A percentile compares a stretch with the other conserved stretches of the same genome.
Evolutionary conservation across 2,888 invertebrate genomes (phyloP).

Genomic region (Aleiodes alternator): DNA sequence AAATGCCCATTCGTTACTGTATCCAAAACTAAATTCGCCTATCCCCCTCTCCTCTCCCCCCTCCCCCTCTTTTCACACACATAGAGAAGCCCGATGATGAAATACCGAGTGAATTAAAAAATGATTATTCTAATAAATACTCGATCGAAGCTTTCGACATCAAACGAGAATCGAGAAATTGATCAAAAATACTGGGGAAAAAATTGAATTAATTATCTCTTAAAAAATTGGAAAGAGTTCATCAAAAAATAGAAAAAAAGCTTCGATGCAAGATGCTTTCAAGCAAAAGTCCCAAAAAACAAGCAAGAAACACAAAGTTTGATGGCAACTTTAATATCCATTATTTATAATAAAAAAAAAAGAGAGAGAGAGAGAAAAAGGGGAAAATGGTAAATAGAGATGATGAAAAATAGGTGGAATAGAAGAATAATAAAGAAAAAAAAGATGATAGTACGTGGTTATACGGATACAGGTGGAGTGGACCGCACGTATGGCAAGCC

Average conservation of each 20-base stretch:
- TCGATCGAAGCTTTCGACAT: too few relatives aligned
- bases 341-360: conserved; percentile 1
- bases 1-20: conserved; percentile 48
- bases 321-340: too few relatives aligned
- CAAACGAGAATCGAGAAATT: too few relatives aligned
- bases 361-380: not conserved
- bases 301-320: too few relatives aligned
- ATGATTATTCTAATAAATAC: not conserved
- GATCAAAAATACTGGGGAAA: too few relatives aligned
- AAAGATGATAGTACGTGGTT: not conserved
- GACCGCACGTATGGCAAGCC: conserved; percentile 35
- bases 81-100: not conserved
- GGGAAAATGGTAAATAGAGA: not conserved
- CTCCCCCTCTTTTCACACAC: too few relatives aligned
- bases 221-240: too few relatives aligned
- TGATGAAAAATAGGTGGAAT: conserved; percentile 25
- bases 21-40: conserved; percentile 10
- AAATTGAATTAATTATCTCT: too few relatives aligned
- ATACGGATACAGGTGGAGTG: conserved; percentile 27
- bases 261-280: too few relatives aligned
- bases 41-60: too few relatives aligned
- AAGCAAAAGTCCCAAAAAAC: too few relatives aligned
- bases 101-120: not conserved
- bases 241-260: too few relatives aligned
- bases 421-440: conserved; percentile 25